phyloP scores from a whole-genome alignment of 2,888 invertebrate species.

The Thereva unica region DNA sequence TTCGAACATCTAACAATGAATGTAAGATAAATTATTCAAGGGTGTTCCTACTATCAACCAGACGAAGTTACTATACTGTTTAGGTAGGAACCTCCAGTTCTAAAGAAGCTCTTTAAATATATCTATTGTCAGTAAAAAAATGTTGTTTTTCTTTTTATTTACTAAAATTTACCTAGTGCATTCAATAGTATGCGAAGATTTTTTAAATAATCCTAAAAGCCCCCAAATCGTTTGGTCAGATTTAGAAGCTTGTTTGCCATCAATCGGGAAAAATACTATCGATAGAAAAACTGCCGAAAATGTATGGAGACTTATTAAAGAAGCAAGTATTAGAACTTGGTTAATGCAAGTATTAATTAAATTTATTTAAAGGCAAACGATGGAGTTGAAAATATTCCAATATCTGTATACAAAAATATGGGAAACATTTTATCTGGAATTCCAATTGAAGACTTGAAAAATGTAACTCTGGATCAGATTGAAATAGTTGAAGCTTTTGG shows the following conservation, averaged over 20 bases:
- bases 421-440: constrained; percentile 54
- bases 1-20: no score
- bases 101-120: no score
- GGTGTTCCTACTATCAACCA: no score
- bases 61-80: no score
- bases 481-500: constrained; percentile 65
- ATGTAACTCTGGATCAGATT: constrained; percentile 61
- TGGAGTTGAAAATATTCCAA: constrained; percentile 47
- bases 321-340: constrained; percentile 40
- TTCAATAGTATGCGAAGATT: constrained; percentile 42
- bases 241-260: constrained; percentile 45
- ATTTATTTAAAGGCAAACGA: constrained; percentile 45
- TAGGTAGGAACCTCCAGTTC: no score
- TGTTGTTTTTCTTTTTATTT: no score
- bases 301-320: constrained; percentile 48
- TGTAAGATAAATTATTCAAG: no score
- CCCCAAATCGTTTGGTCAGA: constrained; percentile 45
- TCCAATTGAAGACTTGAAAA: constrained; percentile 59
- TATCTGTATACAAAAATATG: constrained; percentile 45
- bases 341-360: not conserved
- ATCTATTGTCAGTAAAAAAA: no score
- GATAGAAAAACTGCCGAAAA: constrained; percentile 45
- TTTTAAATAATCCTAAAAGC: constrained; percentile 41
- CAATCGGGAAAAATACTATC: constrained; percentile 43
- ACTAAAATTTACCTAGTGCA: no score